Evolutionary conservation across 2,113 vertebrate species (phyloP).

Genomic region (Carassius carassius): DNA sequence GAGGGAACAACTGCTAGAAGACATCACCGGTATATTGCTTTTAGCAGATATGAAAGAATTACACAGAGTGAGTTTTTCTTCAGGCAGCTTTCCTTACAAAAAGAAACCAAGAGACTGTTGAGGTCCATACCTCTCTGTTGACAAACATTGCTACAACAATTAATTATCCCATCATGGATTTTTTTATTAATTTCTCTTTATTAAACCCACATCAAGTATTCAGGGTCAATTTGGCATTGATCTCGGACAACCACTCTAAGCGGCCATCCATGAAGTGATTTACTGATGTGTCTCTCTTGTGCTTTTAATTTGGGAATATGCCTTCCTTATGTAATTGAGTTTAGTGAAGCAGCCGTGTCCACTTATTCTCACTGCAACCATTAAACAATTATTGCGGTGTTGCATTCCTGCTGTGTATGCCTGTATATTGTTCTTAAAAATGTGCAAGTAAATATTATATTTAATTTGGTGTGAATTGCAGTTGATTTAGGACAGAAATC

Average conservation of each 20-base stretch:
- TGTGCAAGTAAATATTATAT: too few species aligned
- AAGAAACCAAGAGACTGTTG: not conserved
- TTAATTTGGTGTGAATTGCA: not conserved
- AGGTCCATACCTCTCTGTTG: not conserved
- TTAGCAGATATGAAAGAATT: not conserved
- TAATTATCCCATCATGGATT: not conserved
- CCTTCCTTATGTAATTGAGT: conserved; percentile 35
- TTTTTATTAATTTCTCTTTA: not conserved
- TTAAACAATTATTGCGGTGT: not conserved
- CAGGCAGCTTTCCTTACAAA: not conserved
- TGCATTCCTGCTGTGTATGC: not conserved
- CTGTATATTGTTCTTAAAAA: not conserved
- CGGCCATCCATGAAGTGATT: conserved; percentile 10
- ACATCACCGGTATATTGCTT: not conserved
- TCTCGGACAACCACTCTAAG: not conserved
- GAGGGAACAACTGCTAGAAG: not conserved
- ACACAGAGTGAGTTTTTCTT: conserved; percentile 3
- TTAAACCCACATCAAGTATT: conserved; percentile 16
- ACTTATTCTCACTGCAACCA: not conserved
- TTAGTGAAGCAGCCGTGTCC: conserved; percentile 4
- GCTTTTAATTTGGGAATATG: not conserved
- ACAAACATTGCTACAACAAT: not conserved
- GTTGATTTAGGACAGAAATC: not conserved
- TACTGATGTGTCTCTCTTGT: conserved; percentile 22
- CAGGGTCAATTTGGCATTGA: not conserved